phyloP scores from a whole-genome alignment of 2,113 vertebrate species.

The Actenoides hombroni region DNA sequence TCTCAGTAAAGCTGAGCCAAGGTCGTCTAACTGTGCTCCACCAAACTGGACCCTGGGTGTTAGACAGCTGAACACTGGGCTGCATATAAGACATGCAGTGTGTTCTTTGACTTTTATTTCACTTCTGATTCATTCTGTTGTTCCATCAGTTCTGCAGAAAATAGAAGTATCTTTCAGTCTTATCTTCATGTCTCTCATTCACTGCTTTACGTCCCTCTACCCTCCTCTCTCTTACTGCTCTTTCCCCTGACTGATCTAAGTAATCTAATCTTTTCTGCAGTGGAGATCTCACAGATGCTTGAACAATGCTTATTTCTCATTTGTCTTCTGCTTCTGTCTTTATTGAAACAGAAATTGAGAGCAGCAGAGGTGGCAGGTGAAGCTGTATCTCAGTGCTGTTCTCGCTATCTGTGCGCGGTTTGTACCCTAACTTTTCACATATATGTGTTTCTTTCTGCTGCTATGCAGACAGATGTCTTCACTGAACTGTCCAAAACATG shows the following conservation, averaged over 20 bases:
- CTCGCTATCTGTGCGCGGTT: rapidly evolving
- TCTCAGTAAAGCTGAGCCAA: neutral
- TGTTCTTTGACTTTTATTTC: neutral
- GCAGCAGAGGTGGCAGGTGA: neutral
- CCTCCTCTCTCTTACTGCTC: neutral
- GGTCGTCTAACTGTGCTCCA: neutral
- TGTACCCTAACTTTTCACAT: neutral
- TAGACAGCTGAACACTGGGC: too few species aligned
- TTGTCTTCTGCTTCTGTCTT: neutral
- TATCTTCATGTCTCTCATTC: neutral
- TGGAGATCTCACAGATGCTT: neutral
- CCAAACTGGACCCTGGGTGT: neutral
- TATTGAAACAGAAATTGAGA: neutral
- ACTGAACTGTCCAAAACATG: neutral
- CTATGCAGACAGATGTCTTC: neutral
- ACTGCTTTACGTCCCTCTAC: neutral
- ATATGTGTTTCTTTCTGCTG: neutral
- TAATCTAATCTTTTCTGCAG: neutral
- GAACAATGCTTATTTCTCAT: neutral
- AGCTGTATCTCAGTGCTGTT: neutral
- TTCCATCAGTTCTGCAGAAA: neutral
- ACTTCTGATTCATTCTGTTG: neutral
- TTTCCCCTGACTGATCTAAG: neutral
- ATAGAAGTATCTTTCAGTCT: neutral
- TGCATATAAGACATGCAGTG: neutral